Base-by-base conservation (phyloP, 1,140 invertebrate species). In the Drosophila nigrodunni region DNA sequence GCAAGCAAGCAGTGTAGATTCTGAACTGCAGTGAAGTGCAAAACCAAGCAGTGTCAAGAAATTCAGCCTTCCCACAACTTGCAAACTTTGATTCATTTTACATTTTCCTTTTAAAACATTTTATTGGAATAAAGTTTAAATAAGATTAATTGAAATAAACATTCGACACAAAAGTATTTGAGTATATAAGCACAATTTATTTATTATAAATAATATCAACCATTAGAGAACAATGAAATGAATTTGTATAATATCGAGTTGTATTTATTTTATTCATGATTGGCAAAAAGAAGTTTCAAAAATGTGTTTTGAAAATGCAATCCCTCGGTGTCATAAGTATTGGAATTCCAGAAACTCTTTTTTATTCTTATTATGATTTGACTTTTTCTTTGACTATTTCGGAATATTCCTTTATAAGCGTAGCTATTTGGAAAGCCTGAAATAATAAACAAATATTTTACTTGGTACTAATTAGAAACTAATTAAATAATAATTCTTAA, bases 351-450 rank as follows among this genome's bases (percentile, higher is more conserved):
- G 10, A 13, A 43, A 13, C 4, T 4, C 1, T 43, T 43, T 13
- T 30, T 30, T 30, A 30, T 30, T 30, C 25, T 43, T 37, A 35
- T 54, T 37, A 37, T 54, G 30, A 50, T 18, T 47, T 47, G 1
- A 60, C 37, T 44, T 68, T 68, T 57, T 39, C 58, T 41, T 78
- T 75, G 7, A 97, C 93, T 13, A 97, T 96, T 92, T 97, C 96
- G 78, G 96, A 96, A 92, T 99, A 98, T 92, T 98, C 97, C 85
- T 96, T 96, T 70, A 99, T 98, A 58, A 98, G 94, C 70, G 97
- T 98, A 44, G 97, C 96, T 90, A 99, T 98, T 93, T 98, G 97
- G 93, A 97, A 97, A 68, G 97, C 97, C 96, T 98, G 93, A 6
- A 94, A 78, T 21, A 69, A 65, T 72, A 37, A 62, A 25, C 9